Evolutionary conservation across 2,113 vertebrate genomes (phyloP), one percentile per base, ranked within the genome.

Genomic region (Tetraodon nigroviridis): DNA sequence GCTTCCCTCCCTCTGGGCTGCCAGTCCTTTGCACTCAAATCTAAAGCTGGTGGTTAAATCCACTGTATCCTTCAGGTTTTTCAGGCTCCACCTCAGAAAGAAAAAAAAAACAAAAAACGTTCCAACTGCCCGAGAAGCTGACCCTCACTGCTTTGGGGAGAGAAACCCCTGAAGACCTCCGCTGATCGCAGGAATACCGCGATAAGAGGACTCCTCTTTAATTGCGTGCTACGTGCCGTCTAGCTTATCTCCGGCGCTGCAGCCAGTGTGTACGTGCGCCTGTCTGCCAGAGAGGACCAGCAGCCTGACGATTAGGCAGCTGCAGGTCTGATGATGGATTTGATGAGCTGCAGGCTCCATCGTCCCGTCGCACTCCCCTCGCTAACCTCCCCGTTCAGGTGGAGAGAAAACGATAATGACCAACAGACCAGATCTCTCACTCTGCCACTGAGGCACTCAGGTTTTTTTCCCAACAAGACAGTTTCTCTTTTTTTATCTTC

Each of bases 231-330:
- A 79, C 81, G 86, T 84, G 58, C 18, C 24, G 76, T 64, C 58
- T 74, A 51, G 57, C 91, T 89, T 90, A 91, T 92, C 83, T 86
- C 51, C 72, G 51, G 83, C 68, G 86, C 81, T 51, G 83, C 87
- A 84, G 82, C 75, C 22, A 48, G 69, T 61, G 80, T 75, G 87
- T 88, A 58, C 73, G 85, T 71, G 61, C 84, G 87, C 83, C 49
- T 58, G 83, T 56, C 66, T 79, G 58, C 74, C 59, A 67, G 22
- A 6, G 66, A 67, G 60, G 76, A 64, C 65, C 78, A 71, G 76
- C 67, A 78, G 79, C 75, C 3, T 61, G 69, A 44, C 80, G 84
- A 87, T 88, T 86, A 85, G 74, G 76, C 64, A 49, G 74, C 75
- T 75, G 57, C 59, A 67, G 78, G 81, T 64, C 45, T 76, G 76